These are phyloP conservation scores for Epirrhoe alternata DNA, from an alignment of 2,888 invertebrate species.

Conservation along the genomic window DNA sequence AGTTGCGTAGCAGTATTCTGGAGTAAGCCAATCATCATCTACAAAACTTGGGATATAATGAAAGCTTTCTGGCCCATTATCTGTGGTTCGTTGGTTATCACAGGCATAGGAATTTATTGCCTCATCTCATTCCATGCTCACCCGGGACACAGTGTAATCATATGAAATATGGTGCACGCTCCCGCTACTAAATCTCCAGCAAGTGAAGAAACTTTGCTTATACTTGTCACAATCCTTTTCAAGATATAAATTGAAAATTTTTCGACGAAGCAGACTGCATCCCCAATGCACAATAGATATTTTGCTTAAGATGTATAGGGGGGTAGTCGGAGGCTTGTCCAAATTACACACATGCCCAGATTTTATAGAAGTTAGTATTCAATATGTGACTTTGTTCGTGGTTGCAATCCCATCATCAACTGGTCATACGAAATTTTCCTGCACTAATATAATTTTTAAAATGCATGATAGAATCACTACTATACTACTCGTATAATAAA, in stretches of 20 bases:
- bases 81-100: conserved; percentile 6
- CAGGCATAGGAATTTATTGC: conserved; percentile 14
- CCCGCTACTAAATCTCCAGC: conserved; percentile 16
- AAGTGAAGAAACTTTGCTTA: conserved; percentile 14
- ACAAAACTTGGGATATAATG: not conserved
- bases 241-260: conserved; percentile 18
- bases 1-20: no score
- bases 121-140: conserved; percentile 9
- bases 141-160: conserved; percentile 15
- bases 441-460: no score
- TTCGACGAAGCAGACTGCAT: not conserved
- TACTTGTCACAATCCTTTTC: conserved; percentile 8
- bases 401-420: no score
- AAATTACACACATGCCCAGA: no score
- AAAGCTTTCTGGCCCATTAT: not conserved
- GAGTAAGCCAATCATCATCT: not conserved
- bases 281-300: no score
- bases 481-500: no score
- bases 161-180: conserved; percentile 21
- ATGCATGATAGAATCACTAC: no score
- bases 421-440: no score
- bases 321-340: no score
- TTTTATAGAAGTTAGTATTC: no score
- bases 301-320: no score
- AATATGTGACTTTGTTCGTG: no score